phyloP scores from a whole-genome alignment of 2,113 vertebrate species.

The Tragulus kanchil region DNA sequence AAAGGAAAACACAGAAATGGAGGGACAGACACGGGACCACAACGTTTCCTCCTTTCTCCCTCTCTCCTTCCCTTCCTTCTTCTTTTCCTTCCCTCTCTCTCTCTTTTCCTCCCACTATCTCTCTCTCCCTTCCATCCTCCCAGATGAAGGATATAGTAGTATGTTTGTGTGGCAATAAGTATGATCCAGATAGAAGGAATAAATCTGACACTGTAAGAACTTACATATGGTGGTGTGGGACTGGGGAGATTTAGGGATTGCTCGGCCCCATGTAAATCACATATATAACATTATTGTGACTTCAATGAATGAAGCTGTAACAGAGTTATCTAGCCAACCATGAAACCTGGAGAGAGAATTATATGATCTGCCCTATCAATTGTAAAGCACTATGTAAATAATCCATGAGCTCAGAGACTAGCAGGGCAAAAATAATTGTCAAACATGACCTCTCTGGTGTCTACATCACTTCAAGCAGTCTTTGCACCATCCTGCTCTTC shows the following conservation, averaged over 20 bases:
- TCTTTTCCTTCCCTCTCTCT: neutral
- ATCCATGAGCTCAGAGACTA: conserved; percentile 80
- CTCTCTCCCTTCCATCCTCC: neutral
- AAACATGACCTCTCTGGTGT: conserved; percentile 72
- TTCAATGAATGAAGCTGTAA: conserved; percentile 15
- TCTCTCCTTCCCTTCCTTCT: neutral
- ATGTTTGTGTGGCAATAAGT: neutral
- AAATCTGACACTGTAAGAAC: neutral
- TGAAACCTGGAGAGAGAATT: conserved; percentile 65
- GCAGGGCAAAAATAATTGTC: conserved; percentile 80
- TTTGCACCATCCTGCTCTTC: conserved; percentile 30
- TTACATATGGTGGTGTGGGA: neutral
- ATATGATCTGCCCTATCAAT: conserved; percentile 59
- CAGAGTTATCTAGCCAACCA: conserved; percentile 62
- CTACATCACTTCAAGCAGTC: conserved; percentile 57
- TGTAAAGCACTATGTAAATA: conserved; percentile 76
- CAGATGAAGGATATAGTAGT: neutral
- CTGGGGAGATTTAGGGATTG: neutral
- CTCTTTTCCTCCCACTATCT: neutral
- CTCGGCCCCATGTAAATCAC: neutral
- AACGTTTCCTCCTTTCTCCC: neutral
- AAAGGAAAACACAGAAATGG: conserved; percentile 24
- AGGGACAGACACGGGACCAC: neutral
- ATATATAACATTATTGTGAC: neutral
- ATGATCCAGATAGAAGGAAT: neutral